Conservation (phyloP, 23 tunicate genomes). For the Ciona savignyi region DNA sequence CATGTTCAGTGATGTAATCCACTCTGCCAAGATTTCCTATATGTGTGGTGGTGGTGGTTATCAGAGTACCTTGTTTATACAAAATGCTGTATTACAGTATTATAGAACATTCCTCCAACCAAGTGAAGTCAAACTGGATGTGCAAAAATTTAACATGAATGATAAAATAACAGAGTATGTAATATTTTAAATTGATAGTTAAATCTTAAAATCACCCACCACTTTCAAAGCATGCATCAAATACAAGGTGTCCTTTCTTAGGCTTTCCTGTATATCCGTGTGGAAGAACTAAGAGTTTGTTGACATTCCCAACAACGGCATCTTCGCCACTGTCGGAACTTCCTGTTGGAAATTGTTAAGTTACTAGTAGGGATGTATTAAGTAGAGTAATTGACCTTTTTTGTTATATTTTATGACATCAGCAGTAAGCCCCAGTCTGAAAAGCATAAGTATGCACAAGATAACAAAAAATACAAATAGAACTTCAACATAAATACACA, state of each 20-base stretch:
- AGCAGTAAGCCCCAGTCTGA: background rate
- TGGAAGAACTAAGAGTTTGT: conserved; percentile 62
- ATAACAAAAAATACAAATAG: no score
- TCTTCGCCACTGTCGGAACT: conserved; percentile 93
- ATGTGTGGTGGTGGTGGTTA: no score
- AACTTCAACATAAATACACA: no score
- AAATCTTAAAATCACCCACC: conserved; percentile 18
- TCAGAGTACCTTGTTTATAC: no score
- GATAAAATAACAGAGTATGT: no score
- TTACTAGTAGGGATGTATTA: no score
- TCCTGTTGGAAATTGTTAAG: conserved; percentile 16
- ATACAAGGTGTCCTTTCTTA: conserved; percentile 86
- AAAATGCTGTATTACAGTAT: no score
- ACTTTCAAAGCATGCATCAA: conserved; percentile 98
- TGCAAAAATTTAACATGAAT: no score
- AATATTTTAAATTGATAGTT: background rate
- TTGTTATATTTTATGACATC: no score
- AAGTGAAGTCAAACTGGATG: no score
- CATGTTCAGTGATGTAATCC: conserved; percentile 89
- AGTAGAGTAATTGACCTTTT: no score
- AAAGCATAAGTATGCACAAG: background rate
- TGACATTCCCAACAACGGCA: conserved; percentile 92
- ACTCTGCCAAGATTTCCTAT: conserved; percentile 91
- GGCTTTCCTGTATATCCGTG: conserved; percentile 77
- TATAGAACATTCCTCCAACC: no score